Evolutionary conservation across 2,113 vertebrate genomes (phyloP).

Genomic region (Phaethornis superciliosus): DNA sequence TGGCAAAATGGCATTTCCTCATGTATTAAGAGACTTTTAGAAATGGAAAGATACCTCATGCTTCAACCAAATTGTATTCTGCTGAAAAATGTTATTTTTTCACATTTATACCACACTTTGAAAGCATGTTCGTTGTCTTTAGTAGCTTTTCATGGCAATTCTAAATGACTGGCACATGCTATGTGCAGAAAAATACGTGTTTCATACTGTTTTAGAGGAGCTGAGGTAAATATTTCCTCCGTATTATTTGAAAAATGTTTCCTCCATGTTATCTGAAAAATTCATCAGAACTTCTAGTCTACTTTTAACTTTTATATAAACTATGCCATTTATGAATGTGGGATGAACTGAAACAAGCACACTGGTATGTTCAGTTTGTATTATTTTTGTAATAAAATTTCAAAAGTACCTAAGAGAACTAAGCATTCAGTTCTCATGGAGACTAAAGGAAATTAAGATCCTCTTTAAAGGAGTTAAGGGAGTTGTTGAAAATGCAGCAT

Average conservation of each 20-base stretch:
- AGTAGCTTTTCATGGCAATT: neutral
- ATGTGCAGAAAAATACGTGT: neutral
- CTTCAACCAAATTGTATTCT: neutral
- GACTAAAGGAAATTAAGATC: neutral
- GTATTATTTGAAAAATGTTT: neutral
- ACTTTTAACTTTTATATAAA: neutral
- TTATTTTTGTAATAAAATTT: conserved; percentile 6
- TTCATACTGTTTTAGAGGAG: neutral
- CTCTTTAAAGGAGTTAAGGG: neutral
- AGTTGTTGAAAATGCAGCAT: neutral
- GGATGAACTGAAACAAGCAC: neutral
- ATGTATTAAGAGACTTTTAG: neutral
- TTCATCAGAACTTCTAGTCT: neutral
- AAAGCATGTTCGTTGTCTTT: neutral
- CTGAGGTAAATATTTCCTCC: neutral
- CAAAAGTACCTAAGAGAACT: neutral
- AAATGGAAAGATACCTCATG: neutral
- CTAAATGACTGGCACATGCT: neutral
- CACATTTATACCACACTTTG: neutral
- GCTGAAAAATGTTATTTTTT: neutral
- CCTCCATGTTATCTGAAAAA: neutral
- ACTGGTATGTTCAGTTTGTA: neutral
- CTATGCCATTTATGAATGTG: neutral
- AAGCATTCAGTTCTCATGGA: neutral
- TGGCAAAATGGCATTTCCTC: neutral